Percentiles rank a stretch among this genome's conserved stretches.
phyloP scores from a whole-genome alignment of 1,140 invertebrate species.

The Drosophila sechellia region DNA sequence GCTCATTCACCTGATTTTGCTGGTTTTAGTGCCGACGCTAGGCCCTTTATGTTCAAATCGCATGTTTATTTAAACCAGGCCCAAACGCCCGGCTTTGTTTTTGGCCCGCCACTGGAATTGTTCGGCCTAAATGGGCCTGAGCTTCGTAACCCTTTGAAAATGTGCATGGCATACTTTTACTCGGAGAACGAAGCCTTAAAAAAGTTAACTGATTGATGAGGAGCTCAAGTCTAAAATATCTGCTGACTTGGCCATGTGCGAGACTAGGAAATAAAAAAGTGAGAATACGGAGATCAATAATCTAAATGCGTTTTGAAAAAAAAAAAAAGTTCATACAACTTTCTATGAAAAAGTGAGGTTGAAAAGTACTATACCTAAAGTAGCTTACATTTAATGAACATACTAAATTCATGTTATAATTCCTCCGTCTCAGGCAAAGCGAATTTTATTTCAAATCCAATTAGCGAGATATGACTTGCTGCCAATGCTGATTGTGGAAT shows the following conservation, averaged over 20 bases:
- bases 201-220: slow-evolving; percentile 34
- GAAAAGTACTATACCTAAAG: too few relatives aligned
- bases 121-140: slow-evolving; percentile 70
- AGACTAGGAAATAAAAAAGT: not conserved
- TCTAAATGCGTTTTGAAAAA: too few relatives aligned
- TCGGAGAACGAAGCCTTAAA: slow-evolving; percentile 23
- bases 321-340: too few relatives aligned
- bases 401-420: not conserved
- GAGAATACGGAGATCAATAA: too few relatives aligned
- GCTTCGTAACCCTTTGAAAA: slow-evolving; percentile 51
- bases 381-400: too few relatives aligned
- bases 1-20: slow-evolving; percentile 79
- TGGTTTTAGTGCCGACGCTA: slow-evolving; percentile 50
- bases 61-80: slow-evolving; percentile 76
- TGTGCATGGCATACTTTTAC: slow-evolving; percentile 33
- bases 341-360: too few relatives aligned
- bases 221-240: slow-evolving; percentile 2
- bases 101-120: slow-evolving; percentile 41
- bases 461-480: not conserved
- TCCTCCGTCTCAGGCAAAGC: not conserved
- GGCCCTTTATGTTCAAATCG: slow-evolving; percentile 32
- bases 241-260: not conserved
- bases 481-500: not conserved
- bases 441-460: not conserved
- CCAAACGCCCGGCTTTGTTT: slow-evolving; percentile 36